Evolutionary conservation across 1,140 invertebrate genomes (phyloP).

Genomic region (Anastatus disparis): DNA sequence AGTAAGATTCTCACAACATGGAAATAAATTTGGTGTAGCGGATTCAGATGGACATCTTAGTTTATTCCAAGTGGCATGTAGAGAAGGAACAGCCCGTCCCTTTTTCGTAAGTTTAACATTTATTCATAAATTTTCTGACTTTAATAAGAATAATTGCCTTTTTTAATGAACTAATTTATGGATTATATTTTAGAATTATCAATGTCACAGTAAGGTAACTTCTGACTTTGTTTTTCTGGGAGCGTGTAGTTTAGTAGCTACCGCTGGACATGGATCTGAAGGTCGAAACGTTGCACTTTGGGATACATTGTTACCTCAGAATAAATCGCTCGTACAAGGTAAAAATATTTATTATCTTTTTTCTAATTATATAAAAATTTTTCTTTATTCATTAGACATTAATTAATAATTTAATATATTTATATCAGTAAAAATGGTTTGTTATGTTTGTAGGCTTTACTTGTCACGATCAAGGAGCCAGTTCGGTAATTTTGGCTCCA

Average conservation of each 20-base stretch:
- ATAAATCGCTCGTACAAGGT: slow-evolving; percentile 92
- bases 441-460: slow-evolving; percentile 79
- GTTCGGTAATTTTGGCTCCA: slow-evolving; percentile 90
- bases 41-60: slow-evolving; percentile 92
- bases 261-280: slow-evolving; percentile 95
- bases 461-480: slow-evolving; percentile 92
- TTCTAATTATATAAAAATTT: not conserved
- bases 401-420: no score
- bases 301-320: slow-evolving; percentile 96
- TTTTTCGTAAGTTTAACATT: slow-evolving; percentile 88
- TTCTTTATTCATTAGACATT: slow-evolving; percentile 2
- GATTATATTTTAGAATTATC: slow-evolving; percentile 79
- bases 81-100: slow-evolving; percentile 84
- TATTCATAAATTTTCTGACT: no score
- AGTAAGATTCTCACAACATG: slow-evolving; percentile 94
- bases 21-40: slow-evolving; percentile 97
- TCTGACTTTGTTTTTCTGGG: slow-evolving; percentile 98
- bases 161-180: slow-evolving; percentile 19
- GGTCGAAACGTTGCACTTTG: slow-evolving; percentile 98
- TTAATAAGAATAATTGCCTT: no score
- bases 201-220: slow-evolving; percentile 97
- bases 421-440: not conserved
- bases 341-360: slow-evolving; percentile 39
- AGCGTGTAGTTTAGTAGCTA: slow-evolving; percentile 96
- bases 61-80: slow-evolving; percentile 92